Evolutionary conservation across 2,888 invertebrate species (phyloP).

Genomic region (Timema cristinae): DNA sequence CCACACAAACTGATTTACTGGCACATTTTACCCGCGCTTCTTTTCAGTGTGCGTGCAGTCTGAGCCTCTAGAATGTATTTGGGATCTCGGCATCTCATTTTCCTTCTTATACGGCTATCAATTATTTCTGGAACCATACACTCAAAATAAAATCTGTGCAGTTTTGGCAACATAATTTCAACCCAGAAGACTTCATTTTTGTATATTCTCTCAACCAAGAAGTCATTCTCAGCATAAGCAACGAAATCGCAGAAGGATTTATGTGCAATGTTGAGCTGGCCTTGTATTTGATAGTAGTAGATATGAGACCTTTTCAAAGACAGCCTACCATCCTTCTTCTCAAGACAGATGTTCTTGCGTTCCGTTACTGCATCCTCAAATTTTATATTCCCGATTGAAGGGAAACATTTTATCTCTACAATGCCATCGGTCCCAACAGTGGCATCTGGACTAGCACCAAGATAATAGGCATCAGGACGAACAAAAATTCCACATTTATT

Average conservation of each 20-base stretch:
- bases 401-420: not conserved
- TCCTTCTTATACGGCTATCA: no score
- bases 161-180: no score
- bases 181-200: no score
- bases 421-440: not conserved
- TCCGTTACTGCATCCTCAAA: no score
- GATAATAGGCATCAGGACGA: not conserved
- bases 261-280: not conserved
- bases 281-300: not conserved
- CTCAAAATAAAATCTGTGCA: no score
- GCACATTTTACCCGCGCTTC: no score
- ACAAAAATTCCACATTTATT: constrained; percentile 13
- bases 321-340: not conserved
- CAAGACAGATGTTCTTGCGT: not conserved
- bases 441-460: constrained; percentile 7
- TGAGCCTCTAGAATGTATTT: no score
- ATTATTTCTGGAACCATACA: no score
- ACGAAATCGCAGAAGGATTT: not conserved
- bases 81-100: no score
- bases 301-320: not conserved
- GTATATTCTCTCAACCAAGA: not conserved
- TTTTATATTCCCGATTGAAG: no score
- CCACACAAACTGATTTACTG: no score
- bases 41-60: no score
- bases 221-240: not conserved